Percentiles rank a stretch among this genome's conserved stretches.
phyloP scores from a whole-genome alignment of 2,888 invertebrate genomes.

The Hypselothyrea guttata region DNA sequence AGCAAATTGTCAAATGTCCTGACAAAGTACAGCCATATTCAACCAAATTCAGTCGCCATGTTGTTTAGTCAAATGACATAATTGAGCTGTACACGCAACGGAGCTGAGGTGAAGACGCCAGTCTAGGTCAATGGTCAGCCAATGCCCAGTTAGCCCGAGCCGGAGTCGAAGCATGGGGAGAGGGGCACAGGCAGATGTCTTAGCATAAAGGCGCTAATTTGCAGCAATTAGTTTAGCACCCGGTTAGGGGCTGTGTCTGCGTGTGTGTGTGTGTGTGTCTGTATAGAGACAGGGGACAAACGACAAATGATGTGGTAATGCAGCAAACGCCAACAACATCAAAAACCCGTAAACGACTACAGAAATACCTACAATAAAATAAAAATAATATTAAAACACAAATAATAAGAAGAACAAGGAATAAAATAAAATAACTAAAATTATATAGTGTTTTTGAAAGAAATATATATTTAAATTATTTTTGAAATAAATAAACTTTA shows the following conservation, averaged over 20 bases:
- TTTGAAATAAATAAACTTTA: too few relatives aligned
- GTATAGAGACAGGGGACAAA: constrained; percentile 12
- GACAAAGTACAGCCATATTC: constrained; percentile 20
- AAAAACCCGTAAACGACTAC: neutral
- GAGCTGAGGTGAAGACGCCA: neutral
- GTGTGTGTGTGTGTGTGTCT: neutral
- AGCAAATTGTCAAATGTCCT: constrained; percentile 18
- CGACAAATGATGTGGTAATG: constrained; percentile 37
- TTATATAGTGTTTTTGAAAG: too few relatives aligned
- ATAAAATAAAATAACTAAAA: too few relatives aligned
- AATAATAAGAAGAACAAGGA: too few relatives aligned
- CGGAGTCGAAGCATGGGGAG: too few relatives aligned
- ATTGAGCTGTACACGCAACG: constrained; percentile 58
- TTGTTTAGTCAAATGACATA: constrained; percentile 37
- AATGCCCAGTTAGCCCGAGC: too few relatives aligned
- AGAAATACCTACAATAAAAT: neutral
- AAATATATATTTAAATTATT: too few relatives aligned
- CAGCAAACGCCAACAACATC: neutral
- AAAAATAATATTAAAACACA: too few relatives aligned
- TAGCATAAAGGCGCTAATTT: constrained; percentile 75
- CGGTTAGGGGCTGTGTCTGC: constrained; percentile 8
- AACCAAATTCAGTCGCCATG: constrained; percentile 27
- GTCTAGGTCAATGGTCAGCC: too few relatives aligned
- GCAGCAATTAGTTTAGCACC: constrained; percentile 64
- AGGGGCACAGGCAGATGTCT: constrained; percentile 6